phyloP scores from a whole-genome alignment of 2,888 invertebrate species.

The Anagyrus pseudococci region DNA sequence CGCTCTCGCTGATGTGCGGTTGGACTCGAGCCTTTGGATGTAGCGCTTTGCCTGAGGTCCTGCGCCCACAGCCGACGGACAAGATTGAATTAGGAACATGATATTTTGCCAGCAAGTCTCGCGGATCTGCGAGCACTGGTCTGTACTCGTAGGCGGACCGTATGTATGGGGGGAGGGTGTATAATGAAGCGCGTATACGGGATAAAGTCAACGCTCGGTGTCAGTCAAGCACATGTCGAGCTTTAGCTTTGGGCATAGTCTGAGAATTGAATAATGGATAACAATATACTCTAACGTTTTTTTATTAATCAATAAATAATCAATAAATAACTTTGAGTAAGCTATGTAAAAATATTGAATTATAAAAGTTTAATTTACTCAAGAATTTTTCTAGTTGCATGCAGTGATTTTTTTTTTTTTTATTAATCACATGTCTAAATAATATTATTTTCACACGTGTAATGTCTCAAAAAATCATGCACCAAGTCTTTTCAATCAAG shows the following conservation, averaged over 20 bases:
- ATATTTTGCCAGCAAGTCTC: slow-evolving; percentile 28
- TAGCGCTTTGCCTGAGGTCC: neutral
- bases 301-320: too few relatives aligned
- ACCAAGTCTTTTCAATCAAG: too few relatives aligned
- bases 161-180: too few relatives aligned
- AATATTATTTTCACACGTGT: too few relatives aligned
- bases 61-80: slow-evolving; percentile 10
- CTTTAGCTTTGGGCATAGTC: neutral
- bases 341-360: too few relatives aligned
- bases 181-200: slow-evolving; percentile 14
- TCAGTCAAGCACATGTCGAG: neutral
- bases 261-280: neutral
- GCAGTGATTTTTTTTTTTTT: too few relatives aligned
- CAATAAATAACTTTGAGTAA: too few relatives aligned
- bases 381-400: too few relatives aligned
- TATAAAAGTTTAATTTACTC: too few relatives aligned
- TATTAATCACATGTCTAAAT: neutral
- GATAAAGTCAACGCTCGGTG: neutral
- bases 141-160: too few relatives aligned
- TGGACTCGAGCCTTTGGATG: slow-evolving; percentile 7
- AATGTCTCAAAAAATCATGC: too few relatives aligned
- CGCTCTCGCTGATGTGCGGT: slow-evolving; percentile 28
- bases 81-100: slow-evolving; percentile 36
- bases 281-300: too few relatives aligned
- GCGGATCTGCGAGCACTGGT: slow-evolving; percentile 5